Base-by-base conservation (phyloP, 1,140 invertebrate genomes). In the Hesperophylax magnus region DNA sequence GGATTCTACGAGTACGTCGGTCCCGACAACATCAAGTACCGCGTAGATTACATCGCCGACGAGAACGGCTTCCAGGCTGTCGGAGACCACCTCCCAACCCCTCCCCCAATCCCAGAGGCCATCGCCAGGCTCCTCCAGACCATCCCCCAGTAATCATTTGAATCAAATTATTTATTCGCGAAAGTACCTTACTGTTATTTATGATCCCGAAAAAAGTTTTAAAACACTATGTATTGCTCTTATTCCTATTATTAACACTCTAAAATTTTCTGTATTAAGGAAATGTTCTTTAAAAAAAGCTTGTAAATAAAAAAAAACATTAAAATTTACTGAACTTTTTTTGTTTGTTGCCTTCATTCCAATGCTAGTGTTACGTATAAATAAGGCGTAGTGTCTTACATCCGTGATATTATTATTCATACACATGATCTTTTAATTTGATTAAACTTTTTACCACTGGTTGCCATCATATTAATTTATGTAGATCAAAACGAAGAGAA, bases 41-140 rank as follows among this genome's bases (percentile, higher is more conserved):
- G 90, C 65, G 91, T 94, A 1, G 91, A 91, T 71, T 94, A 94
- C 81, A 88, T 89, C 14, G 93, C 93, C 84, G 93, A 93, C 81
- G 92, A 93, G 85, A 91, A 93, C 20, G 93, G 93, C 17, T 94
- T 92, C 87, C 89, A 91, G 81, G 91, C 93, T 14, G 86, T 88
- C 79, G 92, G 92, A 15, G 89, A 89, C 18, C 91, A 92, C 84
- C 85, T 90, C 67, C 88, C 88, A 11, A 81, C 74, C 15, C 76
- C 82, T 8, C 82, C 82, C 15, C 60, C 82, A 15, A 81, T 78
- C 79, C 58, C 58, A 24, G 58, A 61, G 17, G 58, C 18, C 14
- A 61, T 61, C n/a, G 58, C 31, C 24, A 67, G 63, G 31, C 31
- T 67, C 24, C 27, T 31, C 3, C 22, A 22, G n/a, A n/a, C 27